Base-by-base conservation (phyloP, 64 coral and sea anemone species). In the Montipora capricornis region DNA sequence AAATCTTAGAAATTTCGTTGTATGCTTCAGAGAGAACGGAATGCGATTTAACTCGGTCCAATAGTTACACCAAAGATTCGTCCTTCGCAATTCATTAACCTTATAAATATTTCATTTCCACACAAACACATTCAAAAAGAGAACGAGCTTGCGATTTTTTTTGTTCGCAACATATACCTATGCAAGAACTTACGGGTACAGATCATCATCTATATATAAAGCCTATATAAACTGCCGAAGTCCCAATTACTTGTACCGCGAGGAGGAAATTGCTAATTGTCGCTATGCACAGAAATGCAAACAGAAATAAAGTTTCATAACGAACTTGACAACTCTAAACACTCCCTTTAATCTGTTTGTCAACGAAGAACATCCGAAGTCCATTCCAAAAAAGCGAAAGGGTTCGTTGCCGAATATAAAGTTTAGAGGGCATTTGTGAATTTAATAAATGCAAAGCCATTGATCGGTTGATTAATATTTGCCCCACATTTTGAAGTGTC, bases 331-430 rank as follows among this genome's bases (percentile, higher is more conserved):
- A 76, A 9, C 26, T 76, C 1, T 45, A 76, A 76, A 76, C 47
- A 76, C 14, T 47, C 11, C 6, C 74, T 76, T 3, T 44, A 47
- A 5, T 2, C 11, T 8, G 11, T 47, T 47, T 37, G 8, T 24
- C 5, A 29, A 74, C 6, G 45, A 11, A 76, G 13, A 64, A 14
- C 13, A 24, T 49, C 47, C 15, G 17, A 16, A 55, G 10, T 5
- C n/a, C n/a, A 55, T 68, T 68, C 81, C 61, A 58, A n/a, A 60
- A 37, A 67, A 50, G 15, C 68, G 82, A 2, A 17, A 86, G 14
- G 17, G 64, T 86, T 73, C 66, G 48, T 49, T 85, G 14, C 10
- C 20, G 67, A 67, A 73, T 73, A 73, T 64, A 86, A n/a, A 50
- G 15, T 86, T 49, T 71, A 50, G 64, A 71, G 82, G 6, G 64